Conservation (phyloP, 2,113 vertebrate species). For the Boulengeromyrus knoepffleri region DNA sequence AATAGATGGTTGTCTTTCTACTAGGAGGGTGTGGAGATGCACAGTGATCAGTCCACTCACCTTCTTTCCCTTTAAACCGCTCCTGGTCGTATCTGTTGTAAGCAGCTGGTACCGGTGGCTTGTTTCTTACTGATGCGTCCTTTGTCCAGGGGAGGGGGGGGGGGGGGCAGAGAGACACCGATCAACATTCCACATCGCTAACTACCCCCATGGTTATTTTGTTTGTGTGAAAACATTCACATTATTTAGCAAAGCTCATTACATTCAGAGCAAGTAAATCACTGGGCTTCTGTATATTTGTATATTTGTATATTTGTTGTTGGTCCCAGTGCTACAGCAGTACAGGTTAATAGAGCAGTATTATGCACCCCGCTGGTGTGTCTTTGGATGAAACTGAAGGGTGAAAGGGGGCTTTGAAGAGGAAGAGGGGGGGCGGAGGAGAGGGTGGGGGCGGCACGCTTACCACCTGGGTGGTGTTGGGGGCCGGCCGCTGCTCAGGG, state of each 20-base stretch:
- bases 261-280: not conserved
- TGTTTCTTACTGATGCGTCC: constrained; percentile 86
- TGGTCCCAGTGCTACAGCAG: not conserved
- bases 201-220: not conserved
- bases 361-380: not conserved
- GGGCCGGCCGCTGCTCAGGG: constrained; percentile 86
- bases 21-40: not conserved
- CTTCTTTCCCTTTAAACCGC: constrained; percentile 97
- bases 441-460: constrained; percentile 27
- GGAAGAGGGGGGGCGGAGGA: not conserved
- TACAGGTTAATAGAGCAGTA: not conserved
- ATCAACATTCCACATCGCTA: not conserved
- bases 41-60: constrained; percentile 48
- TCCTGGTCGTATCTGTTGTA: constrained; percentile 99
- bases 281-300: not conserved
- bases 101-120: constrained; percentile 87
- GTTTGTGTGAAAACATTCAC: not conserved
- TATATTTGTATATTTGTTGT: not conserved
- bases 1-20: not conserved
- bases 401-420: not conserved
- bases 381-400: not conserved
- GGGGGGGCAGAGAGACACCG: not conserved
- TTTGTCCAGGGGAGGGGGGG: constrained; percentile 35
- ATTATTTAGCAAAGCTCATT: not conserved
- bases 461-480: constrained; percentile 84